Base-by-base conservation (phyloP, 2,797 vertebrate species). In the Mormyrops boulengeri region DNA sequence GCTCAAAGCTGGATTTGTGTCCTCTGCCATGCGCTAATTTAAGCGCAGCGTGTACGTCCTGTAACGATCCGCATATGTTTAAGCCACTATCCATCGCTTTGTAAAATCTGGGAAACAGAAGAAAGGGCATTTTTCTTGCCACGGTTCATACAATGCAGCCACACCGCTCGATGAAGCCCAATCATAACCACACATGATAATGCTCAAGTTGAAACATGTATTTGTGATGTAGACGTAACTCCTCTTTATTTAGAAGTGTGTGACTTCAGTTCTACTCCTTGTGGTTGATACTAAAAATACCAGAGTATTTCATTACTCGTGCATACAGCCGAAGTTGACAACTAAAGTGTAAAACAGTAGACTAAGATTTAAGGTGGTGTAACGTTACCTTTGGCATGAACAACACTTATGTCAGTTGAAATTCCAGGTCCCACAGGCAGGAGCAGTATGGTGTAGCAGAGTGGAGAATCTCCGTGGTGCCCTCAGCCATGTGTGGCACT, bases 61-160 rank as follows among this genome's bases (percentile, higher is more conserved):
- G 60, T 44, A 89, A 77, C 30, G 53, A 53, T 55, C 85, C 41
- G 34, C 60, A 53, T 53, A 57, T 60, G 52, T 50, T 87, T 85
- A 69, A 89, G 73, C 50, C 30, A 77, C 26, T 19, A 14, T 26
- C 9, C 53, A 55, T 66, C 14, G 62, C 30, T 41, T 52, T 41
- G 19, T 19, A n/a, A 89, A 89, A 87, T 53, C 57, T 55, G 89
- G 84, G 30, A 89, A 87, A 87, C 50, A 55, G 47, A 53, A 85
- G 41, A 19, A 77, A 77, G 38, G 30, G 73, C 73, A 41, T 41
- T 80, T 80, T 44, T 44, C 38, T 41, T 80, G 17, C 57, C 41
- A 19, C 4, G 19, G 41, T 44, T 44, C 1, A 73, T 34, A 34
- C 30, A 73, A 73, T 2, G 66, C 66, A 73, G 66, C 30, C 17